phyloP scores from a whole-genome alignment of 2,113 vertebrate species.

The Pitta sordida region DNA sequence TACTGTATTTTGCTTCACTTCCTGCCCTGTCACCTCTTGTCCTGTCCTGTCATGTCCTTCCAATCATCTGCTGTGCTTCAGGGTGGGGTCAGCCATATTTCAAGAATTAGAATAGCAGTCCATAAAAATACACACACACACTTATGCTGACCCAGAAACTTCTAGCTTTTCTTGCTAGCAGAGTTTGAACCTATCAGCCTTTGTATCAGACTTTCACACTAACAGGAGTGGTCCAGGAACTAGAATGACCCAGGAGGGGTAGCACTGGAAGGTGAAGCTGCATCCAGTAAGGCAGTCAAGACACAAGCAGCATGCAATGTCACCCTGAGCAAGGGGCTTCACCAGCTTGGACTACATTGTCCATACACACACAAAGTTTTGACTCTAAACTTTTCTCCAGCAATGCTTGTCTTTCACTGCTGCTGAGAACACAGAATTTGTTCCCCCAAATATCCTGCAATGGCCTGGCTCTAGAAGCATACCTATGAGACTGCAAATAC shows the following conservation, averaged over 20 bases:
- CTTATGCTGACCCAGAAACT: neutral
- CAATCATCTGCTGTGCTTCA: neutral
- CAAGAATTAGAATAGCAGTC: neutral
- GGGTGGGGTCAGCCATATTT: neutral
- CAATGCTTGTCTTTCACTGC: neutral
- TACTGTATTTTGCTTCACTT: neutral
- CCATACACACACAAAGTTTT: neutral
- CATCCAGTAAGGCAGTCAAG: neutral
- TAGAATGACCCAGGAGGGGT: neutral
- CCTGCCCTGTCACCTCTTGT: neutral
- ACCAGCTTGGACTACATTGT: neutral
- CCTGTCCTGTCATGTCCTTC: neutral
- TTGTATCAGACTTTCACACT: neutral
- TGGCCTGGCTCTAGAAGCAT: neutral
- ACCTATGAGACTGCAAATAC: neutral
- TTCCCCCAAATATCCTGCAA: neutral
- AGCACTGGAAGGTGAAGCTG: neutral
- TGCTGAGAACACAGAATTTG: neutral
- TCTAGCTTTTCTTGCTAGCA: neutral
- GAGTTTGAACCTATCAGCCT: neutral
- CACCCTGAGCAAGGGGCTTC: neutral
- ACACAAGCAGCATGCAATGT: neutral
- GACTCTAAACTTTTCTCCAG: neutral
- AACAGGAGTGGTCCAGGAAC: neutral
- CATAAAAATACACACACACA: neutral